Conservation (phyloP, 2,797 vertebrate species). For the Huso huso region DNA sequence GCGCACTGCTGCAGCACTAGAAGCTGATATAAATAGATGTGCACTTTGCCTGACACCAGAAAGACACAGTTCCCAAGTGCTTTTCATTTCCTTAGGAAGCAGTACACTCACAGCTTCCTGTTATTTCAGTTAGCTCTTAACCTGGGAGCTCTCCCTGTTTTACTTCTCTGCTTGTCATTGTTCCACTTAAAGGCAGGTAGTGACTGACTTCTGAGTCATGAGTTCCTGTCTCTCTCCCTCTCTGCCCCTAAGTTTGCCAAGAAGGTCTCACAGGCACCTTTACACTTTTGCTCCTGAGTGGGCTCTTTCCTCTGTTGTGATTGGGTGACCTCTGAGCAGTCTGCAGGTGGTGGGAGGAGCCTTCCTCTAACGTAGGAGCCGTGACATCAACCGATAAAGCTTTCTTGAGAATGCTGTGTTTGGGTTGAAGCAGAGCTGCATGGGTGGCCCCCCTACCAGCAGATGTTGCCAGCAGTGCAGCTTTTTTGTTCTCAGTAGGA, state of each 20-base stretch:
- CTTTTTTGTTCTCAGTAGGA: conserved; percentile 10
- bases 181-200: neutral
- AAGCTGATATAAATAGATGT: conserved; percentile 28
- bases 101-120: conserved; percentile 14
- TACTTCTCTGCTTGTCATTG: conserved; percentile 2
- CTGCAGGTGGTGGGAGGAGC: conserved; percentile 29
- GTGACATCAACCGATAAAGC: conserved; percentile 12
- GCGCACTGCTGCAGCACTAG: conserved; percentile 9
- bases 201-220: neutral
- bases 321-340: conserved; percentile 49
- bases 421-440: conserved; percentile 7
- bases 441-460: neutral
- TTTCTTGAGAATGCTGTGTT: conserved; percentile 15
- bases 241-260: conserved; percentile 31
- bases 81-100: conserved; percentile 27
- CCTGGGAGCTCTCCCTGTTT: conserved; percentile 13
- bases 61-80: conserved; percentile 31
- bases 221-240: neutral
- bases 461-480: conserved; percentile 7
- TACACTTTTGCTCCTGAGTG: conserved; percentile 29
- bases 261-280: conserved; percentile 25
- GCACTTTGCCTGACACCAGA: conserved; percentile 29
- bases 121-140: conserved; percentile 23
- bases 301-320: conserved; percentile 32
- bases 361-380: conserved; percentile 3